These are phyloP conservation scores for Nematolebias whitei DNA, from an alignment of 2,113 vertebrate genomes.

Conservation along the genomic window DNA sequence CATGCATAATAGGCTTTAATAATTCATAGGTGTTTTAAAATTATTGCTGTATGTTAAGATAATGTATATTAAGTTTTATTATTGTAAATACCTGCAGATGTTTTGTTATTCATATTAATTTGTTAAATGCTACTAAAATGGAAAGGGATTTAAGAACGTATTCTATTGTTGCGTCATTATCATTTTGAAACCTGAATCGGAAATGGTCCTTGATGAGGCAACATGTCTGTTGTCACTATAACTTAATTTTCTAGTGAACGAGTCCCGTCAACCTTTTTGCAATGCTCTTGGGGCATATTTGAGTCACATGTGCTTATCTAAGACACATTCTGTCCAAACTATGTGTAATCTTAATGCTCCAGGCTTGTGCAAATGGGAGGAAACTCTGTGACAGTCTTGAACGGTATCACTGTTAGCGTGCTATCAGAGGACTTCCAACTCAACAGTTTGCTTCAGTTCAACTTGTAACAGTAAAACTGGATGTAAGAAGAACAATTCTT, in stretches of 20 bases:
- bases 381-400: slow-evolving; percentile 54
- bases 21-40: no score
- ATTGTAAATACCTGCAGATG: neutral
- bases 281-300: slow-evolving; percentile 17
- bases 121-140: neutral
- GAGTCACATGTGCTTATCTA: slow-evolving; percentile 64
- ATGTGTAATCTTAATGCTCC: slow-evolving; percentile 66
- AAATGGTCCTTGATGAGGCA: slow-evolving; percentile 2
- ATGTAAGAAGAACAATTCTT: neutral
- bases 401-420: slow-evolving; percentile 17
- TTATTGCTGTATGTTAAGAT: neutral
- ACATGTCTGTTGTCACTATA: slow-evolving; percentile 2
- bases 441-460: neutral
- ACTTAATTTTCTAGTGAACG: slow-evolving; percentile 14
- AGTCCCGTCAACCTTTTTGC: slow-evolving; percentile 15
- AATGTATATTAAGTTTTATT: neutral
- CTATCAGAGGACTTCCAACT: slow-evolving; percentile 48
- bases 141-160: neutral
- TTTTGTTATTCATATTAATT: no score
- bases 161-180: neutral
- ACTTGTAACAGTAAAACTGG: slow-evolving; percentile 4
- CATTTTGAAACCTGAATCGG: slow-evolving; percentile 5
- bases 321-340: slow-evolving; percentile 38
- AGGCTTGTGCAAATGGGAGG: slow-evolving; percentile 55
- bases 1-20: no score